phyloP scores from a whole-genome alignment of 2,888 invertebrate species.

The Caenorhabditis doughertyi region DNA sequence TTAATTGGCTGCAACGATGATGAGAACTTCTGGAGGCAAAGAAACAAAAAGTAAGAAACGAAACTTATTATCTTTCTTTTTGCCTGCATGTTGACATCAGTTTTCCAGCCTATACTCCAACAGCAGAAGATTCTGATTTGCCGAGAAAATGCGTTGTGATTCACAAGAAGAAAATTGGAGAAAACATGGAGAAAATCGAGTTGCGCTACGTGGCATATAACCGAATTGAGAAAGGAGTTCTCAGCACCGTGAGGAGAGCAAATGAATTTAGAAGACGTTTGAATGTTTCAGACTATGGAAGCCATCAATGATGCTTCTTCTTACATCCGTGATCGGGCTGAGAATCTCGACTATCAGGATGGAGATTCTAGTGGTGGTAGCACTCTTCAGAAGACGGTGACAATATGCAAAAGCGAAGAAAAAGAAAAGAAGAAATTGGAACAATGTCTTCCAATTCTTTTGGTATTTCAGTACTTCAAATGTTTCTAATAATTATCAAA shows the following conservation, averaged over 20 bases:
- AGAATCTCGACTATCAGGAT: constrained; percentile 42
- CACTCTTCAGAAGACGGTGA: constrained; percentile 33
- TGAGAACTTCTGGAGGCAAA: constrained; percentile 42
- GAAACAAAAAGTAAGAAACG: constrained; percentile 31
- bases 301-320: constrained; percentile 46
- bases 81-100: background rate
- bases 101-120: constrained; percentile 7
- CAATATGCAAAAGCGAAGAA: constrained; percentile 38
- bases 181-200: constrained; percentile 56
- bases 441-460: constrained; percentile 48
- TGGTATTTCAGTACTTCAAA: background rate
- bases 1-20: constrained; percentile 45
- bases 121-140: constrained; percentile 16
- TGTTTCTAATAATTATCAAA: background rate
- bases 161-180: constrained; percentile 40
- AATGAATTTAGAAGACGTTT: background rate
- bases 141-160: constrained; percentile 57
- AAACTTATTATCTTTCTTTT: background rate
- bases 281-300: constrained; percentile 47
- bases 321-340: constrained; percentile 49
- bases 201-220: constrained; percentile 60
- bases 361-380: background rate
- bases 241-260: constrained; percentile 19
- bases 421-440: constrained; percentile 52
- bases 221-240: constrained; percentile 31